Evolutionary conservation across 2,888 invertebrate species (phyloP).

Genomic region (Pseudoips prasinana): DNA sequence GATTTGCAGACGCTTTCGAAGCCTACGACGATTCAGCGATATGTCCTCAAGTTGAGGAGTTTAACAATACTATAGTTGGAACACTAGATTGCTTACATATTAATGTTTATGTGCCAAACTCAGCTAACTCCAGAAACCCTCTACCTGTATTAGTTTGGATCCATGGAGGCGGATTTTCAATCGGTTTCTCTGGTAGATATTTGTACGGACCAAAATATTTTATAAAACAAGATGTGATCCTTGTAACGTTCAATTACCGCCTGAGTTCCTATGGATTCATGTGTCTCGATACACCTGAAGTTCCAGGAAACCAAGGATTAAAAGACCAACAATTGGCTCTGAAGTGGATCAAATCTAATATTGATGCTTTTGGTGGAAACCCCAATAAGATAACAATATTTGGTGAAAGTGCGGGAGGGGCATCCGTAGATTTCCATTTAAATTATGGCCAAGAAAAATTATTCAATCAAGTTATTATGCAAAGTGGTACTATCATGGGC

Average conservation of each 20-base stretch:
- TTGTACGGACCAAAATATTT: constrained; percentile 47
- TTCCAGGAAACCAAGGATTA: constrained; percentile 59
- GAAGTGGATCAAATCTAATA: constrained; percentile 55
- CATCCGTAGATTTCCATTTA: constrained; percentile 48
- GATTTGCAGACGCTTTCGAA: constrained; percentile 45
- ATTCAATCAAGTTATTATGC: constrained; percentile 49
- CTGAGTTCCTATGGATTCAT: constrained; percentile 60
- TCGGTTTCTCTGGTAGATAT: constrained; percentile 40
- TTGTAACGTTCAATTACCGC: constrained; percentile 58
- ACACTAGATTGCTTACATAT: constrained; percentile 50
- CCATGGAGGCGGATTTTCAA: constrained; percentile 45
- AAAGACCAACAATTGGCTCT: constrained; percentile 56
- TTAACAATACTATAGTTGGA: constrained; percentile 34
- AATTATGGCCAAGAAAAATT: constrained; percentile 41
- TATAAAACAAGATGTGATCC: constrained; percentile 48
- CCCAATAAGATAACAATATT: constrained; percentile 47
- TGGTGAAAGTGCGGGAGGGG: constrained; percentile 55
- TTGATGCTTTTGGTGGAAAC: constrained; percentile 57
- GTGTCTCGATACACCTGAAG: constrained; percentile 46
- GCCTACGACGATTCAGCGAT: constrained; percentile 50
- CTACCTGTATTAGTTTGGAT: constrained; percentile 56
- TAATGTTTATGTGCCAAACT: constrained; percentile 51
- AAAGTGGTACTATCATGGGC: constrained; percentile 43
- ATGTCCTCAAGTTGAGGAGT: constrained; percentile 51
- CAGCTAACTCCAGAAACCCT: constrained; percentile 36